phyloP scores from a whole-genome alignment of 2,113 vertebrate genomes.

The Phalacrocorax aristotelis region DNA sequence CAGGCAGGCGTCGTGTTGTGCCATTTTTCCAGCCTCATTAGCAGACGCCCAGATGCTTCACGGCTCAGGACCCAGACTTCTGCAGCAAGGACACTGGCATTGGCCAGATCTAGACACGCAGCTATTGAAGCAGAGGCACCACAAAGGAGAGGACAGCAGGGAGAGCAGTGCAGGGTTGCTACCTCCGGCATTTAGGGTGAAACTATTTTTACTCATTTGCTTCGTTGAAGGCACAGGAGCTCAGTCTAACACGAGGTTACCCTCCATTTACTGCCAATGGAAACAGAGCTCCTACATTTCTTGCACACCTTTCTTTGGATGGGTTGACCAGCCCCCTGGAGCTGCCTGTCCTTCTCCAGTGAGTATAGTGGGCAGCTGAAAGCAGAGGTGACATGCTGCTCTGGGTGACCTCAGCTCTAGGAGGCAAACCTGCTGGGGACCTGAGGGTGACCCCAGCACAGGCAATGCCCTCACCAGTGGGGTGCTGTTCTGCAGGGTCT shows the following conservation, averaged over 20 bases:
- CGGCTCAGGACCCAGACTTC: background rate
- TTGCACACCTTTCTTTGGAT: background rate
- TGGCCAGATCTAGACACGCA: background rate
- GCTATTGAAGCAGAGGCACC: background rate
- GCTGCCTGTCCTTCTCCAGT: background rate
- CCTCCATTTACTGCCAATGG: no score
- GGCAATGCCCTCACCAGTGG: background rate
- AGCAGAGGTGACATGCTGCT: background rate
- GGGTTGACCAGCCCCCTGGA: background rate
- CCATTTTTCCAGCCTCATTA: background rate
- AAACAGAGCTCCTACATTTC: background rate
- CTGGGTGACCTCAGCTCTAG: background rate
- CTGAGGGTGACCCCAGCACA: no score
- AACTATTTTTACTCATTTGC: background rate
- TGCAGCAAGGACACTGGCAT: background rate
- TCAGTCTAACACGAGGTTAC: background rate
- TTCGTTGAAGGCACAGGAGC: background rate
- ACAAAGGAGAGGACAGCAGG: background rate
- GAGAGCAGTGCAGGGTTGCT: background rate
- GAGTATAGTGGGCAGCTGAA: background rate
- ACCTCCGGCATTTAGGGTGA: background rate
- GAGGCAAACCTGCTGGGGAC: background rate
- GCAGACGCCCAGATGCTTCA: background rate
- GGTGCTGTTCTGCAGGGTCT: background rate
- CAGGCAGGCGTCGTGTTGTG: accelerated